Conservation (phyloP, 2,797 vertebrate genomes). For the Silurus aristotelis region DNA sequence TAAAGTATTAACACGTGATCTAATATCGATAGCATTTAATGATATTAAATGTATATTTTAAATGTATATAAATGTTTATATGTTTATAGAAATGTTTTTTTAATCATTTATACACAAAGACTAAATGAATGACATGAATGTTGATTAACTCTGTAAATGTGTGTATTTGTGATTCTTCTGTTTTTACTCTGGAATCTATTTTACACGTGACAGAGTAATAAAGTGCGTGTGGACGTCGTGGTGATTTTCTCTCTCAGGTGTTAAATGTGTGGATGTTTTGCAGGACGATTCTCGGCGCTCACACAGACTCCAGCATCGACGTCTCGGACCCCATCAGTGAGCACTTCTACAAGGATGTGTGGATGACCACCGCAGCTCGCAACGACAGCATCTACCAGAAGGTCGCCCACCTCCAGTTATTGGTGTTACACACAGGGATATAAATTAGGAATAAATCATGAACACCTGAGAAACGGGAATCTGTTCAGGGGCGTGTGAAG, state of each 20-base stretch:
- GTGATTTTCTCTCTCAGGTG: neutral
- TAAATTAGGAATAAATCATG: neutral
- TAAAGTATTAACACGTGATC: too few species aligned
- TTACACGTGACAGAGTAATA: neutral
- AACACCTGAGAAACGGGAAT: neutral
- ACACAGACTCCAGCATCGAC: conserved; percentile 75
- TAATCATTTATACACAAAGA: too few species aligned
- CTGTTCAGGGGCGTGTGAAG: neutral
- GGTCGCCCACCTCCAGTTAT: conserved; percentile 37
- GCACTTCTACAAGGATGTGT: conserved; percentile 94
- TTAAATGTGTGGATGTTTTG: neutral
- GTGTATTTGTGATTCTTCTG: neutral
- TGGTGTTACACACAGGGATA: neutral
- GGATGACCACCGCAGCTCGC: conserved; percentile 86
- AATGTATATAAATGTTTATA: too few species aligned
- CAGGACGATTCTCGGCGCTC: conserved; percentile 85
- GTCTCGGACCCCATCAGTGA: conserved; percentile 90
- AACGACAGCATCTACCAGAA: conserved; percentile 93
- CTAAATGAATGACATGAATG: too few species aligned
- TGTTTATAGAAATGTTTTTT: too few species aligned
- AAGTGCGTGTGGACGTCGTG: too few species aligned
- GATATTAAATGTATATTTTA: too few species aligned
- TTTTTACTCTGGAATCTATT: neutral
- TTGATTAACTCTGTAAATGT: neutral
- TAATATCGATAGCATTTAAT: too few species aligned